A percentile compares a stretch with the other conserved stretches of the same genome.
Conservation (phyloP, 2,888 invertebrate species). For the Dilophus febrilis region DNA sequence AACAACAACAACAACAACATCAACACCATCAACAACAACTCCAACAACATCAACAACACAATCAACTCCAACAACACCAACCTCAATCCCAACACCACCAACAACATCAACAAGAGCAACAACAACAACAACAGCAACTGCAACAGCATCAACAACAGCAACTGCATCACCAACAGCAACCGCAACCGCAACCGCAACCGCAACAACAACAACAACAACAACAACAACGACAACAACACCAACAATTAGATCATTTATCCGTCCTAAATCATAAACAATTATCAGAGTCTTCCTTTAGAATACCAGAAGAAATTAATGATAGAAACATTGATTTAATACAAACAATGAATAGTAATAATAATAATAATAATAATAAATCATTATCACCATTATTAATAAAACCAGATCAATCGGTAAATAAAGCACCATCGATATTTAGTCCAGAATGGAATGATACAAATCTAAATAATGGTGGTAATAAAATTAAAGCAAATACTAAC, state of each 20-base stretch:
- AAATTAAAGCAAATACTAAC: conserved; percentile 12
- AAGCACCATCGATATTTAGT: conserved; percentile 24
- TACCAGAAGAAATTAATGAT: conserved; percentile 6
- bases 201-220: too few relatives aligned
- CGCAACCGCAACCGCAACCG: background rate
- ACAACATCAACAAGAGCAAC: background rate
- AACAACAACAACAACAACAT: too few relatives aligned
- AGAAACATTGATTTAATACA: conserved; percentile 11
- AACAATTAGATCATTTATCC: conserved; percentile 3
- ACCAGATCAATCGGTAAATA: conserved; percentile 8
- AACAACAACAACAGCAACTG: background rate
- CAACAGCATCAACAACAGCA: background rate
- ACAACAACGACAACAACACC: too few relatives aligned
- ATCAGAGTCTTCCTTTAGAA: conserved; percentile 10
- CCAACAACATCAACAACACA: too few relatives aligned
- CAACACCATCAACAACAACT: too few relatives aligned
- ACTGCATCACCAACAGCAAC: background rate
- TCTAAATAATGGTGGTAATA: too few relatives aligned
- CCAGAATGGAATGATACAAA: conserved; percentile 24
- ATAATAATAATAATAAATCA: conserved; percentile 4
- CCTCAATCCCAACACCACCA: background rate
- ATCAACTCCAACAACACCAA: too few relatives aligned
- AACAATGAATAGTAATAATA: too few relatives aligned
- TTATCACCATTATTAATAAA: conserved; percentile 12
- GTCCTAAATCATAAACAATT: conserved; percentile 2